phyloP scores from a whole-genome alignment of 2,113 vertebrate species.

The Sterrhoptilus dennistouni region DNA sequence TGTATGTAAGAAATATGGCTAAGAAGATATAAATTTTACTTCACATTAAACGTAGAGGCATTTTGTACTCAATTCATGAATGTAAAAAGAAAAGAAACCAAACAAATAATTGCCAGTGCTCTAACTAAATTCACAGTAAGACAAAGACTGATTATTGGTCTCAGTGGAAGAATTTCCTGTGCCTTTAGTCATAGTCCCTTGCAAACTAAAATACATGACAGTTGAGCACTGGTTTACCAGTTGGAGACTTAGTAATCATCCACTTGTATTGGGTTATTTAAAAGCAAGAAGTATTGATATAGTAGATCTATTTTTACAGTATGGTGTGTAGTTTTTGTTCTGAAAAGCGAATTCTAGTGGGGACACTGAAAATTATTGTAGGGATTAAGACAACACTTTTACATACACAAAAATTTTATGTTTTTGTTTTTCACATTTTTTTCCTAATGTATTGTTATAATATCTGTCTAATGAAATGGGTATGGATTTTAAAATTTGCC shows the following conservation, averaged over 20 bases:
- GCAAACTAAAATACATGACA: not conserved
- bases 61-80: not conserved
- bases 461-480: not conserved
- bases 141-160: not conserved
- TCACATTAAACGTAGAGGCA: not conserved
- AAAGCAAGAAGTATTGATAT: not conserved
- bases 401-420: not conserved
- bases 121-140: not conserved
- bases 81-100: not conserved
- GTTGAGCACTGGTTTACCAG: not conserved
- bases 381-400: not conserved
- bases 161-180: not conserved
- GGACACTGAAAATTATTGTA: not conserved
- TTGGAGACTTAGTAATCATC: slow-evolving; percentile 16
- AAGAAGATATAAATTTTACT: not conserved
- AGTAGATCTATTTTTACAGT: not conserved
- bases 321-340: not conserved
- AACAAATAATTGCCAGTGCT: not conserved
- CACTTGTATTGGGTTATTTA: not conserved
- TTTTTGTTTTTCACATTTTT: not conserved
- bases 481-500: not conserved
- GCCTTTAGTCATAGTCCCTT: not conserved
- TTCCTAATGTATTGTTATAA: not conserved
- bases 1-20: not conserved
- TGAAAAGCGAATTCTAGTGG: not conserved